Evolutionary conservation across 2,888 invertebrate species (phyloP).

Genomic region (Acanthococcus lagerstroemiae): DNA sequence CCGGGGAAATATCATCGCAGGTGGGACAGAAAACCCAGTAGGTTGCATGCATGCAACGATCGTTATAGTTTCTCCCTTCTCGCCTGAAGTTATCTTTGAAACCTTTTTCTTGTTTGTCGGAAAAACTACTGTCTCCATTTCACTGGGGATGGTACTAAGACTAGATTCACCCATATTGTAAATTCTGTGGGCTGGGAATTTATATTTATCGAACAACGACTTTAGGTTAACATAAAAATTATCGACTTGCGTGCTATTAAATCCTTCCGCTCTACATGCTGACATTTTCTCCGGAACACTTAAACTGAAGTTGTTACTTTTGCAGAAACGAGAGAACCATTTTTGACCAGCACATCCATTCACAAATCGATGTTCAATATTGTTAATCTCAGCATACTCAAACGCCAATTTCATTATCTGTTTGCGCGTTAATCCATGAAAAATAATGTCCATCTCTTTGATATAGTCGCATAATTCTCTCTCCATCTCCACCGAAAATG

Average conservation of each 20-base stretch:
- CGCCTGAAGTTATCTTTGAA: neutral
- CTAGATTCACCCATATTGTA: slow-evolving; percentile 34
- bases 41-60: neutral
- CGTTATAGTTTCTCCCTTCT: neutral
- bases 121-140: neutral
- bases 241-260: slow-evolving; percentile 13
- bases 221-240: slow-evolving; percentile 3
- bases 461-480: neutral
- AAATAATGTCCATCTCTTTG: neutral
- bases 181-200: slow-evolving; percentile 18
- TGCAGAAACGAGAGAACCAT: neutral
- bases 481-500: neutral
- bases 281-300: neutral
- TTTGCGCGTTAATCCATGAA: slow-evolving; percentile 4
- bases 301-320: slow-evolving; percentile 1
- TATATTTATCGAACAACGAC: slow-evolving; percentile 1
- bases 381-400: slow-evolving; percentile 3
- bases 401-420: neutral
- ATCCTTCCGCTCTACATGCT: neutral
- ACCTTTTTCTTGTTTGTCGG: neutral
- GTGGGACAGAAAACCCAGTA: neutral
- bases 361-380: slow-evolving; percentile 1
- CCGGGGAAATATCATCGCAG: neutral
- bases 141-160: neutral
- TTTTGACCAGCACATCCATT: neutral